Evolutionary conservation across 2,113 vertebrate species (phyloP), one percentile per base, ranked within the genome.

Genomic region (Bucco capensis): DNA sequence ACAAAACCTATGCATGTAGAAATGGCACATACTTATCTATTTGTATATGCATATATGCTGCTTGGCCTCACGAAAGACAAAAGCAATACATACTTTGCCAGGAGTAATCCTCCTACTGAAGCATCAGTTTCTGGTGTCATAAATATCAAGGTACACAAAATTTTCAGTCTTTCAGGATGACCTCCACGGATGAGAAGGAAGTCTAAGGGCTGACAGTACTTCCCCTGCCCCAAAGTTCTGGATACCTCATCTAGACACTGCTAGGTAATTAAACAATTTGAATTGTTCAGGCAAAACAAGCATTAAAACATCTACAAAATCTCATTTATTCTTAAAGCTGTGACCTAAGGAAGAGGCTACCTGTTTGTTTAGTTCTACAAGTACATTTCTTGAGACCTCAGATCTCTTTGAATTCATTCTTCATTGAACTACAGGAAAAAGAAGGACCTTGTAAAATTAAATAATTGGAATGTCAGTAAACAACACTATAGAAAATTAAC

Each of bases 41-140:
- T 7, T 54, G 42, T 54, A 49, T 5, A 44, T 0, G 2, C 6
- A 0, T 4, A 57, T 5, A 33, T 2, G 40, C 46, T 69, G 17
- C 27, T 10, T 27, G 31, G 58, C 25, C 33, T 50, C 58, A 27
- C 24, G 28, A 76, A 51, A 31, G n/a, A 37, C 54, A 72, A 72
- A 72, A 8, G 14, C 19, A 76, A 73, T 12, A 11, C 35, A 49
- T 3, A 51, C 46, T 57, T 42, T 51, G 31, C 24, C 28, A 60
- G 54, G 16, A 8, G 42, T 50, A 84, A 78, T 9, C 19, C 66
- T 40, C 38, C 44, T 27, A 60, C 38, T 38, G 46, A 83, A 80
- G 24, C 5, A 5, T 15, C 30, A 38, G 33, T n/a, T 42, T 49
- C 33, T 69, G 9, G 11, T 12, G 21, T 35, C 42, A 57, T 17